Evolutionary conservation across 2,113 vertebrate species (phyloP).

Genomic region (Apistogramma diplotaenia): DNA sequence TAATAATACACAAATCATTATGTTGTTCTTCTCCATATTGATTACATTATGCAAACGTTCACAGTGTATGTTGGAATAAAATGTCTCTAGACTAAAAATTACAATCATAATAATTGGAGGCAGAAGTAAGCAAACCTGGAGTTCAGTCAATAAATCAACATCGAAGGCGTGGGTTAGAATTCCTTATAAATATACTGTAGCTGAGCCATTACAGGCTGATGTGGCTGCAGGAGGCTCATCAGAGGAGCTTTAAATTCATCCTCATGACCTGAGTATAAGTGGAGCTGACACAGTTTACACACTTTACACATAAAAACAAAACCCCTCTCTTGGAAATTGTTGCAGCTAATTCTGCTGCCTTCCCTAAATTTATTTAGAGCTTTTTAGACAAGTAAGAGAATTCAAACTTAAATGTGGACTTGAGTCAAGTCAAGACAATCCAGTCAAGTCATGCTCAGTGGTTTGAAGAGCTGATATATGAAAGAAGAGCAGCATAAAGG

Average conservation of each 20-base stretch:
- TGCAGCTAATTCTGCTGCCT: neutral
- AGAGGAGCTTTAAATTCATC: neutral
- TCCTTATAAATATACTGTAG: neutral
- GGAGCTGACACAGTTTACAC: neutral
- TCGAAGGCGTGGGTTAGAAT: neutral
- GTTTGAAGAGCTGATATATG: slow-evolving; percentile 26
- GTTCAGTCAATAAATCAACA: neutral
- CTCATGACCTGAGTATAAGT: neutral
- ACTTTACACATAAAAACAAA: neutral
- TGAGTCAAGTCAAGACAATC: neutral
- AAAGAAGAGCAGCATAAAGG: neutral
- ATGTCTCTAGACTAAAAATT: neutral
- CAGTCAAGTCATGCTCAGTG: neutral
- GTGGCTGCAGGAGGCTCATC: neutral
- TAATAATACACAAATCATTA: neutral
- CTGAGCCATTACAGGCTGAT: neutral
- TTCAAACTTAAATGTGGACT: neutral
- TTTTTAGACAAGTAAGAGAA: neutral
- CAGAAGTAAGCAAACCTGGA: neutral
- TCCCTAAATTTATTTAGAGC: neutral
- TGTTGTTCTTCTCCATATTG: neutral
- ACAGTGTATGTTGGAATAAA: neutral
- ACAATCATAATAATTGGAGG: neutral
- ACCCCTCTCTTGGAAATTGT: neutral
- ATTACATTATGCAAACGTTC: neutral